Conservation (phyloP, 2,797 vertebrate genomes). For the Xenentodon cancila region DNA sequence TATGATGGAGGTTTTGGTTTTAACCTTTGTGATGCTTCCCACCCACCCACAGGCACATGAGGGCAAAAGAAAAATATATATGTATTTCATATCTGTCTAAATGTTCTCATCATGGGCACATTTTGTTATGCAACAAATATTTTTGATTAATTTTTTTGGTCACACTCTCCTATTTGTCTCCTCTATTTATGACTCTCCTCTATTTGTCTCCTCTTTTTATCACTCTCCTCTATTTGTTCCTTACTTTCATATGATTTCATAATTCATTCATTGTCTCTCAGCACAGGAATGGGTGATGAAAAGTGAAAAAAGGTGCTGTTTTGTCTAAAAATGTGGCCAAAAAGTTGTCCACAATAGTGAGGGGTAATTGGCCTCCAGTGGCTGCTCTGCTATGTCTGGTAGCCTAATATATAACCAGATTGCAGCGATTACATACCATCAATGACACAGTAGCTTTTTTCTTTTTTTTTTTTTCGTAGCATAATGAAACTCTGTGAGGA, state of each 20-base stretch:
- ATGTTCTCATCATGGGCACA: not conserved
- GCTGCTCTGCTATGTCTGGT: slow-evolving; percentile 49
- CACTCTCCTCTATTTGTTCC: not conserved
- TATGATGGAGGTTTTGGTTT: slow-evolving; percentile 23
- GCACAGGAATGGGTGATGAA: slow-evolving; percentile 12
- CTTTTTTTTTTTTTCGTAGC: slow-evolving; percentile 17
- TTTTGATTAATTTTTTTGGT: slow-evolving; percentile 7
- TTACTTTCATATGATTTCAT: slow-evolving; percentile 1
- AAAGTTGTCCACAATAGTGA: slow-evolving; percentile 49
- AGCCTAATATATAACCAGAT: slow-evolving; percentile 64
- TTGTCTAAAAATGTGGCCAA: slow-evolving; percentile 47
- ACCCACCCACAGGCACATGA: slow-evolving; percentile 30
- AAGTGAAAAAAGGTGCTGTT: slow-evolving; percentile 14
- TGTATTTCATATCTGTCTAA: slow-evolving; percentile 12
- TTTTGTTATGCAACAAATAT: slow-evolving; percentile 1
- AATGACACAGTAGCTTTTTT: slow-evolving; percentile 46
- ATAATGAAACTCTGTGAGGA: slow-evolving; percentile 58
- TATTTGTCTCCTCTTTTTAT: too few relatives aligned
- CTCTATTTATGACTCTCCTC: not conserved
- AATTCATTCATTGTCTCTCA: slow-evolving; percentile 2
- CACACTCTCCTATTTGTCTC: too few relatives aligned
- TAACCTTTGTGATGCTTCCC: slow-evolving; percentile 24
- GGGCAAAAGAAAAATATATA: slow-evolving; percentile 18
- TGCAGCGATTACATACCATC: slow-evolving; percentile 61
- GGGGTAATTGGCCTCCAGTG: slow-evolving; percentile 61